Percentiles rank a stretch among this genome's conserved stretches.
Evolutionary conservation across 2,113 vertebrate genomes (phyloP).

Genomic region (Prionailurus bengalensis): DNA sequence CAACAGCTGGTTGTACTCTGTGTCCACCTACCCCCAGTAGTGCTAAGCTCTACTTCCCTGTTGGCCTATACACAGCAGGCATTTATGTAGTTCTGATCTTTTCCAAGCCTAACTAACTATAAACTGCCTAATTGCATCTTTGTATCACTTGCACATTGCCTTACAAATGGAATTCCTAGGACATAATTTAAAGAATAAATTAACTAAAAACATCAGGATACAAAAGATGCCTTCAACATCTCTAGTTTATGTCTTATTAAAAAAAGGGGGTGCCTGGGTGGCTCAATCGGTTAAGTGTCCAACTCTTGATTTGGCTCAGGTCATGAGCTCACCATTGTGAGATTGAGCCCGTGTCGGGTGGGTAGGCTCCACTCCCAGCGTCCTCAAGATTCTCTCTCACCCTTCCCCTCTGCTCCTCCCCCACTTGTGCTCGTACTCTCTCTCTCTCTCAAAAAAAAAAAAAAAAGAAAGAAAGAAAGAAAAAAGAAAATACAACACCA

Average conservation of each 20-base stretch:
- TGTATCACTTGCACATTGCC: neutral
- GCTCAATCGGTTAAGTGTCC: too few relatives aligned
- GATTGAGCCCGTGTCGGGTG: too few relatives aligned
- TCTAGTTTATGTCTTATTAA: neutral
- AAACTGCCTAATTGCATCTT: neutral
- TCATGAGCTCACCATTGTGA: too few relatives aligned
- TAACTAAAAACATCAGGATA: neutral
- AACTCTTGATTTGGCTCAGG: too few relatives aligned
- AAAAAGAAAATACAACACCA: neutral
- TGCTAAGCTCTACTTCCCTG: neutral
- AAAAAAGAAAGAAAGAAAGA: neutral
- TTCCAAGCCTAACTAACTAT: neutral
- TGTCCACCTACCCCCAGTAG: neutral
- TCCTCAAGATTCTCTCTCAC: too few relatives aligned
- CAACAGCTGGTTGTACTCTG: neutral
- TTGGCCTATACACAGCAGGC: neutral
- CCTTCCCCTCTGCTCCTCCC: too few relatives aligned
- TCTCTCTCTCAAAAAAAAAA: neutral
- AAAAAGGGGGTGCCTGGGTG: neutral
- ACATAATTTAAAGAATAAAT: constrained; percentile 1
- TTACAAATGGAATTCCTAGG: neutral
- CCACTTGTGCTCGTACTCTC: too few relatives aligned
- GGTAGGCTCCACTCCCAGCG: too few relatives aligned
- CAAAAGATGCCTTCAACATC: neutral
- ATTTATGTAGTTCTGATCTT: neutral